Evolutionary conservation across 1,140 invertebrate genomes (phyloP), one percentile per base, ranked within the genome.

Genomic region (Drusus annulatus): DNA sequence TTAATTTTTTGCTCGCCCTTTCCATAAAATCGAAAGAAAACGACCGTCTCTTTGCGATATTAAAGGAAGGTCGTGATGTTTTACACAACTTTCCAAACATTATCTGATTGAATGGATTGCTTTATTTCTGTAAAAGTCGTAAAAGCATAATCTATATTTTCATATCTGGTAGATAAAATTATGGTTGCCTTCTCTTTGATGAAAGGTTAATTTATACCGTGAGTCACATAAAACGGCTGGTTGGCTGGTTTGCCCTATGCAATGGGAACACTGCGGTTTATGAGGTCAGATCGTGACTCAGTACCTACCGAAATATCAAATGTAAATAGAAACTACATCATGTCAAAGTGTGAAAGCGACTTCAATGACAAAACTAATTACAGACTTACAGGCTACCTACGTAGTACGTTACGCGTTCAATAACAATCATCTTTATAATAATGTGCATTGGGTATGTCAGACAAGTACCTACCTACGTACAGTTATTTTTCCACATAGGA

Each of bases 101-200:
- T 85, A 85, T 86, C 36, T 45, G 36, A 45, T 45, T 10, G 13
- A 45, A 45, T 45, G 36, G 58, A 52, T 54, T 51, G 36, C 50
- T 17, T 19, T 60, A 19, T 60, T 60, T 45, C 36, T 45, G 36
- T 45, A 13, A 45, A 45, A 45, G 36, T 45, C 36, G 36, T 45
- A 45, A 45, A 45, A 45, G 36, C 10, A 45, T 45, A 45, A 45
- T 45, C 36, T 45, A 45, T 45, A 45, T 45, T 45, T 45, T 45
- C 36, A 45, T 45, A 45, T 45, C 36, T 45, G 10, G 36, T 45
- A 8, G 1, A 10, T 45, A 45, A 45, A 45, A 45, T 31, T 45
- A 19, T 36, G 25, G 63, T 31, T 68, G 63, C 63, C 62, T 60
- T 60, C 56, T 45, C 58, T 23, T n/a, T 68, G 3, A 36, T 31